phyloP scores from a whole-genome alignment of 2,888 invertebrate genomes.

The Acheta domesticus region DNA sequence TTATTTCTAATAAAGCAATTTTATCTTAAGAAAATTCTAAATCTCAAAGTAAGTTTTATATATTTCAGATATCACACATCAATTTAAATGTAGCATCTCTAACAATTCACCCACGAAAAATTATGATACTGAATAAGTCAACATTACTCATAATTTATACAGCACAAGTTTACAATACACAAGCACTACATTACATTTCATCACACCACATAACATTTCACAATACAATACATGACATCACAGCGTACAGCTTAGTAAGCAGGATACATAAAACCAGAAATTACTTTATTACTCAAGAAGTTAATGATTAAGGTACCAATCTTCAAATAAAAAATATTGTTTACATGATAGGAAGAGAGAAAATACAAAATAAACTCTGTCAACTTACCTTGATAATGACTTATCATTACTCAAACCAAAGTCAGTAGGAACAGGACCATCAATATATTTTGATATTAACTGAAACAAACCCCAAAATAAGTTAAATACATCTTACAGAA shows the following conservation, averaged over 20 bases:
- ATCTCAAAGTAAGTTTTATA: neutral
- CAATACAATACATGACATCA: no score
- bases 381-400: constrained; percentile 29
- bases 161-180: no score
- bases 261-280: no score
- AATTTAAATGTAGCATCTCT: neutral
- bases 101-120: neutral
- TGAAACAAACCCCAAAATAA: constrained; percentile 31
- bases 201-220: no score
- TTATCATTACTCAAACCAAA: constrained; percentile 32
- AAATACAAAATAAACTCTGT: neutral
- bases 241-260: no score
- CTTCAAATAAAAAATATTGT: neutral
- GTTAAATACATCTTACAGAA: neutral
- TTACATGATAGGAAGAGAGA: neutral
- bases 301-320: neutral
- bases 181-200: no score
- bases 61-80: neutral
- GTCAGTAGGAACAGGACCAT: constrained; percentile 32
- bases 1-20: no score
- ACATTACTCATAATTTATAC: no score
- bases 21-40: no score
- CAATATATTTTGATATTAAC: constrained; percentile 37
- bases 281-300: no score
- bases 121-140: no score